Percentiles rank a stretch among this genome's conserved stretches.
Evolutionary conservation across 2,797 vertebrate species (phyloP).

Genomic region (Fundulus diaphanus): DNA sequence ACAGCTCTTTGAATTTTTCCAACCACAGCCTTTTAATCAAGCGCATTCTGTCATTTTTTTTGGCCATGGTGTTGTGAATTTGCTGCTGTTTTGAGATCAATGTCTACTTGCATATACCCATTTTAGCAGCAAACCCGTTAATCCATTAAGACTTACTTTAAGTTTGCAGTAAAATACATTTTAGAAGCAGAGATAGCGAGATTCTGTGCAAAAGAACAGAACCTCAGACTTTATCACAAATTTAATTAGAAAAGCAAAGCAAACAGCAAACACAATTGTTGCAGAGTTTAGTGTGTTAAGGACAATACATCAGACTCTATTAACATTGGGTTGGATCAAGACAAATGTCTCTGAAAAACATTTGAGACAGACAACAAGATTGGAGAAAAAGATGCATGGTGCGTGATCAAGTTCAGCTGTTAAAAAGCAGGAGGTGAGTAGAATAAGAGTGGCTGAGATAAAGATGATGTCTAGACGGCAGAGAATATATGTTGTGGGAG

Average conservation of each 20-base stretch:
- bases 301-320: conserved; percentile 53
- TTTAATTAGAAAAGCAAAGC: conserved; percentile 41
- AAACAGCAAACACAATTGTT: conserved; percentile 37
- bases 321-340: conserved; percentile 57
- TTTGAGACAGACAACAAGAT: background rate
- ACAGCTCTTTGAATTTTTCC: too few species aligned
- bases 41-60: too few species aligned
- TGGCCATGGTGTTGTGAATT: background rate
- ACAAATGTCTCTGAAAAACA: conserved; percentile 47
- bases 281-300: conserved; percentile 56
- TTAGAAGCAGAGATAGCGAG: background rate
- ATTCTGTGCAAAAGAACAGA: background rate
- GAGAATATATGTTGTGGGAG: conserved; percentile 33
- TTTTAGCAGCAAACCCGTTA: background rate
- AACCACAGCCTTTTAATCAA: too few species aligned
- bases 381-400: conserved; percentile 17
- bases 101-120: background rate
- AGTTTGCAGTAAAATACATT: background rate
- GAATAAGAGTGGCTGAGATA: conserved; percentile 20
- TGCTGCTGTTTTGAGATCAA: background rate
- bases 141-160: background rate
- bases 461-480: conserved; percentile 44
- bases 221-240: background rate
- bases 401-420: conserved; percentile 20
- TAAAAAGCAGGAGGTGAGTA: conserved; percentile 17